Evolutionary conservation across 2,888 invertebrate species (phyloP).

Genomic region (Acrobasis repandana): DNA sequence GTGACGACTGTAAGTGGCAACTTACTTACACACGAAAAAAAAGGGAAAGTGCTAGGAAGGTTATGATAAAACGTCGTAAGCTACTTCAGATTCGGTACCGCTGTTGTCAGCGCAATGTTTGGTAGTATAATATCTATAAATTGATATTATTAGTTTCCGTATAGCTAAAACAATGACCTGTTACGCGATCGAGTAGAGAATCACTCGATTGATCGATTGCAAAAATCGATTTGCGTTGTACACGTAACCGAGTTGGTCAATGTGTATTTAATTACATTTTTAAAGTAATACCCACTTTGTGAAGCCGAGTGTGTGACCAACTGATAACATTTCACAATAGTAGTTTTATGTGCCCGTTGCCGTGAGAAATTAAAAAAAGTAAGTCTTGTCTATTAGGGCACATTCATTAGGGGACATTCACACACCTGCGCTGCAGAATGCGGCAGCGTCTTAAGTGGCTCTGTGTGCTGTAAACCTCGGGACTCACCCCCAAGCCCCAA

Average conservation of each 20-base stretch:
- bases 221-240: conserved; percentile 5
- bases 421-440: too few species aligned
- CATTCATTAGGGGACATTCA: too few species aligned
- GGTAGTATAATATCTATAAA: too few species aligned
- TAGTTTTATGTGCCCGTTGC: conserved; percentile 6
- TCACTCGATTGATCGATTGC: conserved; percentile 8
- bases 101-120: too few species aligned
- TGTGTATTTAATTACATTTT: conserved; percentile 10
- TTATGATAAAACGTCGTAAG: too few species aligned
- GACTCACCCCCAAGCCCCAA: too few species aligned
- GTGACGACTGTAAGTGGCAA: too few species aligned
- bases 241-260: conserved; percentile 2
- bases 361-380: conserved; percentile 11
- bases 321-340: conserved; percentile 11
- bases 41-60: too few species aligned
- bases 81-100: too few species aligned
- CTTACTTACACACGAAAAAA: too few species aligned
- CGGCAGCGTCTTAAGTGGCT: too few species aligned
- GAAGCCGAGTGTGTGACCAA: conserved; percentile 6
- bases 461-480: too few species aligned
- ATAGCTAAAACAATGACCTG: not conserved
- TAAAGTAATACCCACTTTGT: not conserved
- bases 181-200: not conserved
- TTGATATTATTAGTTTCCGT: not conserved
- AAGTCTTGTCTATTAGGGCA: not conserved